These are phyloP conservation scores for Numenius arquata DNA, from an alignment of 2,113 vertebrate species.

Conservation along the genomic window DNA sequence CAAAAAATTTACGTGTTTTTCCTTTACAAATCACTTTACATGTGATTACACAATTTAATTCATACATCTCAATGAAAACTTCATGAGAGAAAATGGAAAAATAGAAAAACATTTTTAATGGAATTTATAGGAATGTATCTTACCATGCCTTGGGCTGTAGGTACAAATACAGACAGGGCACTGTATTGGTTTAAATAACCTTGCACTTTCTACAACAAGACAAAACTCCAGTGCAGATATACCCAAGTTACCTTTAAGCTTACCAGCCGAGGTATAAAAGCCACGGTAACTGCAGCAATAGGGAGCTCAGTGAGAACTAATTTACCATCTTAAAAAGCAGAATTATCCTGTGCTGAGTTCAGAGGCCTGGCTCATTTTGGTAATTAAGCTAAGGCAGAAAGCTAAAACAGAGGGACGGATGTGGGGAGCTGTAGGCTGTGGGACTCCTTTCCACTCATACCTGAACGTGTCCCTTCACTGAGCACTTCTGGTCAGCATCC, in stretches of 20 bases:
- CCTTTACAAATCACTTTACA: background rate
- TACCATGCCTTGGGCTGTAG: background rate
- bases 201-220: background rate
- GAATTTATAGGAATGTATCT: background rate
- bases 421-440: rapidly evolving
- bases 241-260: background rate
- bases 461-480: rapidly evolving
- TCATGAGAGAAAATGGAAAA: background rate
- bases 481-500: background rate
- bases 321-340: background rate
- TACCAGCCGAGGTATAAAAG: background rate
- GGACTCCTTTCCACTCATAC: background rate
- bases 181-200: background rate
- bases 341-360: background rate
- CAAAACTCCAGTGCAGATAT: background rate
- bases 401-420: background rate
- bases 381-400: background rate
- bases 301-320: background rate
- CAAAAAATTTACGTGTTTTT: background rate
- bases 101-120: background rate
- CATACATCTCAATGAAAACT: background rate
- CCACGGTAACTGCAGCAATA: too few species aligned
- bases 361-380: background rate
- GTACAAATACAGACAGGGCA: background rate
- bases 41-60: background rate